Base-by-base conservation (phyloP, 1,140 invertebrate genomes). In the Danaus plexippus region DNA sequence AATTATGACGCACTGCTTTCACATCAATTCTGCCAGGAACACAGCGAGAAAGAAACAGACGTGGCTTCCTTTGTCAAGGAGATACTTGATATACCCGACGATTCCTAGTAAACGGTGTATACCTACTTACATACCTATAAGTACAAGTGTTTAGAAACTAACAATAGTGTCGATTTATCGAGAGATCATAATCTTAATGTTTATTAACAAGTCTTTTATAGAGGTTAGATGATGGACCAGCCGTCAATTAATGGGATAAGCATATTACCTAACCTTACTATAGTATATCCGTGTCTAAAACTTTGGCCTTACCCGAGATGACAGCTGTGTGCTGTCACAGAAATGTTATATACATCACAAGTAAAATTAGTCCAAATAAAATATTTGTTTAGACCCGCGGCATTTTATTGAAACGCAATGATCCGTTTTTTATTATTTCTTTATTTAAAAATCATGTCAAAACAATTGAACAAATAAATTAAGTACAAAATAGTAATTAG, bases 1-100 rank as follows among this genome's bases (percentile, higher is more conserved):
- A 99, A 99, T 82, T 99, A 99, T 77, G 92, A 93, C 67, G 92
- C 96, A 73, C 86, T 99, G 47, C 87, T 99, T 59, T 89, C 94
- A 65, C 93, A 98, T 78, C 90, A 90, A 41, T 99, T 99, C 84
- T 93, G 98, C 61, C 88, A 89, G 50, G 89, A 90, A 67, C 93
- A 95, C 71, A 88, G 90, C 70, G 86, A 91, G 59, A 92, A 91
- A 76, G 88, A 92, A 57, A 95, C 93, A 18, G 94, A 98, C 88
- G 94, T 98, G 51, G 92, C 95, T 9, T 88, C 89, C 59, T 98
- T 96, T 87, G 96, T 98, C 63, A 90, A 90, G 75, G 91, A 94
- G 87, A 92, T 96, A 82, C 88, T 97, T 66, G 84, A 88, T 65
- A 75, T 88, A 79, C 83, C 85, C 49, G 83, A 87, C 58, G 73